Percentiles rank a stretch among this genome's conserved stretches.
These are phyloP conservation scores for Pocota personata DNA, from an alignment of 2,888 invertebrate genomes.

Conservation along the genomic window DNA sequence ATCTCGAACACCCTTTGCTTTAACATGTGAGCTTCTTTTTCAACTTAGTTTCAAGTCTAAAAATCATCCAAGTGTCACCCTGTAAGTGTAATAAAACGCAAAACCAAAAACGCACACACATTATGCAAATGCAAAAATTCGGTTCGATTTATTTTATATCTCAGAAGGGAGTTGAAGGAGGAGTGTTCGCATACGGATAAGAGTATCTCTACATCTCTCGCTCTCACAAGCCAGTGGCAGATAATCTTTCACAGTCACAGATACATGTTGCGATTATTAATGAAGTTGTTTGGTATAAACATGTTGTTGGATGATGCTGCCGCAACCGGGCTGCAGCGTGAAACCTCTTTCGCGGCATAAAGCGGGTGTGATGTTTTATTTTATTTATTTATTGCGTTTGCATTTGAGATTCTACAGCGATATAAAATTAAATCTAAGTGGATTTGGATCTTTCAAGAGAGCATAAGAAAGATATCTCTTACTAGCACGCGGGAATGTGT, in stretches of 20 bases:
- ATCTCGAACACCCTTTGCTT: no score
- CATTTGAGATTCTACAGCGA: conserved; percentile 62
- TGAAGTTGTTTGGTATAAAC: conserved; percentile 76
- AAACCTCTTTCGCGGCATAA: conserved; percentile 11
- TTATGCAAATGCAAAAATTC: conserved; percentile 52
- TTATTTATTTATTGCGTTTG: conserved; percentile 48
- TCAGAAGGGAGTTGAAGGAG: neutral
- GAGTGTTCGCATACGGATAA: conserved; percentile 44
- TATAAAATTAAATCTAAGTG: conserved; percentile 67
- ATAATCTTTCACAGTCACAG: conserved; percentile 74
- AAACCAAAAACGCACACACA: conserved; percentile 35
- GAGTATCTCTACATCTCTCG: conserved; percentile 61
- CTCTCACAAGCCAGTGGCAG: conserved; percentile 71
- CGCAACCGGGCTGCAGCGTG: neutral
- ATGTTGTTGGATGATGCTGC: conserved; percentile 72
- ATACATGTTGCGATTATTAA: conserved; percentile 76
- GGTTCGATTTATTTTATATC: conserved; percentile 49
- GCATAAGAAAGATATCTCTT: conserved; percentile 62
- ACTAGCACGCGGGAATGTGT: conserved; percentile 45
- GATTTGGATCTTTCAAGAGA: conserved; percentile 38
- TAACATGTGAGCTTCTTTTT: no score
- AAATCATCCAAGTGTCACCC: conserved; percentile 15
- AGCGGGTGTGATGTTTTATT: conserved; percentile 51
- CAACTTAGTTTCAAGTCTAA: no score
- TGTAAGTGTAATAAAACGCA: conserved; percentile 6